Evolutionary conservation across 2,797 vertebrate genomes (phyloP).

Genomic region (Arnoldichthys spilopterus): DNA sequence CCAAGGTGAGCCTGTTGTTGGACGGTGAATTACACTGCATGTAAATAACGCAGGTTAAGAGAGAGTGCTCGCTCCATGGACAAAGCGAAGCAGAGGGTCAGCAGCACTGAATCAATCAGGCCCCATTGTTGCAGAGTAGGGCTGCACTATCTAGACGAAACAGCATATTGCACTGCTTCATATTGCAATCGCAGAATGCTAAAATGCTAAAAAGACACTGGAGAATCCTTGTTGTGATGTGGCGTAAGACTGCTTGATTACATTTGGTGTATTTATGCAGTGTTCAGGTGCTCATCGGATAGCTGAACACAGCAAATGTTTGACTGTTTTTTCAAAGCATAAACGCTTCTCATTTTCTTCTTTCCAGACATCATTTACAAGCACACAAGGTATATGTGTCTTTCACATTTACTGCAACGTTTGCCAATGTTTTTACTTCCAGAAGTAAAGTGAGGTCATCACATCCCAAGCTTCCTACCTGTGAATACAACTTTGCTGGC

Average conservation of each 20-base stretch:
- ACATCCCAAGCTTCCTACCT: too few species aligned
- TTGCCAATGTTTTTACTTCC: too few species aligned
- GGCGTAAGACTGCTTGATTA: background rate
- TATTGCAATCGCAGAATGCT: background rate
- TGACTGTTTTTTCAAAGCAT: background rate
- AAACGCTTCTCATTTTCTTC: too few species aligned
- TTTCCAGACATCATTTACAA: too few species aligned
- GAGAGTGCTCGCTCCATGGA: conserved; percentile 45
- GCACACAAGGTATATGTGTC: too few species aligned
- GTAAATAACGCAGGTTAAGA: conserved; percentile 62
- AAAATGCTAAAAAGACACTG: background rate
- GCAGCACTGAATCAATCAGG: conserved; percentile 51
- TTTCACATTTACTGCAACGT: too few species aligned
- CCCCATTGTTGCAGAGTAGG: conserved; percentile 21
- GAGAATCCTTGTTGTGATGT: background rate
- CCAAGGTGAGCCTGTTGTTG: conserved; percentile 57
- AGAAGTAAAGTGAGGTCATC: too few species aligned
- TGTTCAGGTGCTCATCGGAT: too few species aligned
- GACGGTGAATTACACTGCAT: conserved; percentile 60
- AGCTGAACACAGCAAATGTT: too few species aligned
- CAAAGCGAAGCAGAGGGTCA: conserved; percentile 58
- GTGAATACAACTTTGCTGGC: too few species aligned
- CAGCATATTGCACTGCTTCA: background rate
- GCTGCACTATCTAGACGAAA: background rate
- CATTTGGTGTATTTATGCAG: background rate